These are phyloP conservation scores for Aurelia aurita DNA, from an alignment of 30 jellyfish, hydroid and myxozoan genomes.

Conservation along the genomic window DNA sequence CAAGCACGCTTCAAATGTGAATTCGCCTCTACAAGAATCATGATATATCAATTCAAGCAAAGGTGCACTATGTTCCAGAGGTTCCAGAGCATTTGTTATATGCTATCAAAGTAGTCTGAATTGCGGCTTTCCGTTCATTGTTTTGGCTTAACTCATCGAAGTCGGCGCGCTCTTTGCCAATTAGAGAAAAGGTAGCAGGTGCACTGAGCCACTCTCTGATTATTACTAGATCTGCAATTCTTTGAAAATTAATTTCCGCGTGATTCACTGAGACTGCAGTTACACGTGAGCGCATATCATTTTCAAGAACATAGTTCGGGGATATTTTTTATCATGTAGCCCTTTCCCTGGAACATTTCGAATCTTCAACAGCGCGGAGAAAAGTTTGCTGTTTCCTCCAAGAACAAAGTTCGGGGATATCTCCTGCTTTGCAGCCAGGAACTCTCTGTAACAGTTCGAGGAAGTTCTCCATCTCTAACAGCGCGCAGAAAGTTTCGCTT, in stretches of 20 bases:
- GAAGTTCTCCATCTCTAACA: too few species aligned
- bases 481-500: too few species aligned
- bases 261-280: constrained; percentile 52
- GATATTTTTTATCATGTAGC: too few species aligned
- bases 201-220: constrained; percentile 41
- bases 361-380: too few species aligned
- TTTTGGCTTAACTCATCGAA: constrained; percentile 49
- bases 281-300: constrained; percentile 41
- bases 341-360: too few species aligned
- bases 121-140: constrained; percentile 51
- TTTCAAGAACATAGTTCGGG: not conserved
- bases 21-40: not conserved
- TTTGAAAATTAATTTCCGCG: constrained; percentile 43
- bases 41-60: too few species aligned
- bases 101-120: constrained; percentile 4
- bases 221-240: constrained; percentile 48
- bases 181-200: constrained; percentile 50
- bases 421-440: too few species aligned
- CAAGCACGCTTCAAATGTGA: not conserved
- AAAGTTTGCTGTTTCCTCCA: too few species aligned
- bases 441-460: too few species aligned
- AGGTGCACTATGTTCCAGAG: not conserved
- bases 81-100: not conserved
- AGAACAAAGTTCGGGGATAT: too few species aligned
- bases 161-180: constrained; percentile 61